These are phyloP conservation scores for Schizothorax lantsangensis DNA, from an alignment of 2,797 vertebrate species.

Conservation along the genomic window DNA sequence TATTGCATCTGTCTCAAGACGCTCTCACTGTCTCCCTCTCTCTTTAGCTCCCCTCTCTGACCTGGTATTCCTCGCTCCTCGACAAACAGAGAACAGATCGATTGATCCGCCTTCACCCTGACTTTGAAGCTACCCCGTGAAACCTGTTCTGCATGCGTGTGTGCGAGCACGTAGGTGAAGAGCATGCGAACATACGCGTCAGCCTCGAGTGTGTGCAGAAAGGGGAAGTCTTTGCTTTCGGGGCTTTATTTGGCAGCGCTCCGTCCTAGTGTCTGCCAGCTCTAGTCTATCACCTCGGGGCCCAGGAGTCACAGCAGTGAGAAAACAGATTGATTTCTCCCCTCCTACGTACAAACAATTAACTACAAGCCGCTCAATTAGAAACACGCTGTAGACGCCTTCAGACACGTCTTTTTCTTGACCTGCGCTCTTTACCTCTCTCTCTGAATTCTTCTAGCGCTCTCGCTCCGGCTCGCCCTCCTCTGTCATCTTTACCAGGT, in stretches of 20 bases:
- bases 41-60: slow-evolving; percentile 61
- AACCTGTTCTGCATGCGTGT: slow-evolving; percentile 56
- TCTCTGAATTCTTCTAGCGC: slow-evolving; percentile 48
- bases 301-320: slow-evolving; percentile 80
- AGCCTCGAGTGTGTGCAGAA: slow-evolving; percentile 38
- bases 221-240: slow-evolving; percentile 52
- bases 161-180: slow-evolving; percentile 24
- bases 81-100: slow-evolving; percentile 74
- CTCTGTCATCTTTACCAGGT: neutral
- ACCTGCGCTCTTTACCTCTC: slow-evolving; percentile 69
- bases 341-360: slow-evolving; percentile 84
- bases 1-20: slow-evolving; percentile 27
- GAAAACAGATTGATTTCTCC: slow-evolving; percentile 85
- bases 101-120: slow-evolving; percentile 77
- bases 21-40: slow-evolving; percentile 63
- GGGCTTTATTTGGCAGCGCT: slow-evolving; percentile 57
- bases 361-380: slow-evolving; percentile 85
- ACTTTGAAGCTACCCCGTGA: slow-evolving; percentile 74
- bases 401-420: slow-evolving; percentile 73
- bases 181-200: slow-evolving; percentile 52
- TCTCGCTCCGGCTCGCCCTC: slow-evolving; percentile 49
- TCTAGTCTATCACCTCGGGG: slow-evolving; percentile 77
- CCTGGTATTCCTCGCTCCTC: slow-evolving; percentile 77
- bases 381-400: slow-evolving; percentile 78
- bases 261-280: slow-evolving; percentile 71